Conservation (phyloP, 2,888 invertebrate genomes). For the Axea sp. region DNA sequence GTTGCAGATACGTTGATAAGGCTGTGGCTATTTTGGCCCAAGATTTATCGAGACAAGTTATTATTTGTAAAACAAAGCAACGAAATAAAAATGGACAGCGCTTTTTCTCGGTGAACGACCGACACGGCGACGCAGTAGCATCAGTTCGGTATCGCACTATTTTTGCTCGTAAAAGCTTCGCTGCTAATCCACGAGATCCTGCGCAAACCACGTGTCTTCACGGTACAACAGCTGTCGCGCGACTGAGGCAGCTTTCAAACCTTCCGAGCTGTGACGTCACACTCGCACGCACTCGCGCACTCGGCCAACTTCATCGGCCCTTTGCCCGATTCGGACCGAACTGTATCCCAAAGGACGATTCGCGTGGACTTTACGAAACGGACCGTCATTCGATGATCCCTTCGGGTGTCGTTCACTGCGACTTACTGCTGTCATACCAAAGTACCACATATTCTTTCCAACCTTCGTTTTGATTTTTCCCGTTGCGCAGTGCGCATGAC, state of each 20-base stretch:
- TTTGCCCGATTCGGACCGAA: constrained; percentile 9
- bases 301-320: constrained; percentile 30
- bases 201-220: constrained; percentile 57
- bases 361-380: too few relatives aligned
- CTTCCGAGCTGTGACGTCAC: constrained; percentile 73
- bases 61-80: too few relatives aligned
- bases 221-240: constrained; percentile 73
- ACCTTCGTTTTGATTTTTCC: too few relatives aligned
- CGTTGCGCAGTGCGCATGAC: too few relatives aligned
- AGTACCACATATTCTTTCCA: too few relatives aligned
- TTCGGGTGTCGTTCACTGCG: too few relatives aligned
- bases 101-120: neutral
- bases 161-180: neutral
- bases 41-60: constrained; percentile 17
- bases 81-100: neutral
- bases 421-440: too few relatives aligned
- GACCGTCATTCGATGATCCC: too few relatives aligned
- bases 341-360: constrained; percentile 3
- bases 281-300: constrained; percentile 65
- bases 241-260: constrained; percentile 72
- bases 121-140: neutral
- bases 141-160: neutral
- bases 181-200: constrained; percentile 7
- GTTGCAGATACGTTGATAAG: neutral
- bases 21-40: neutral